These are phyloP conservation scores for Sturmia bella DNA, from an alignment of 2,888 invertebrate species.

Conservation along the genomic window DNA sequence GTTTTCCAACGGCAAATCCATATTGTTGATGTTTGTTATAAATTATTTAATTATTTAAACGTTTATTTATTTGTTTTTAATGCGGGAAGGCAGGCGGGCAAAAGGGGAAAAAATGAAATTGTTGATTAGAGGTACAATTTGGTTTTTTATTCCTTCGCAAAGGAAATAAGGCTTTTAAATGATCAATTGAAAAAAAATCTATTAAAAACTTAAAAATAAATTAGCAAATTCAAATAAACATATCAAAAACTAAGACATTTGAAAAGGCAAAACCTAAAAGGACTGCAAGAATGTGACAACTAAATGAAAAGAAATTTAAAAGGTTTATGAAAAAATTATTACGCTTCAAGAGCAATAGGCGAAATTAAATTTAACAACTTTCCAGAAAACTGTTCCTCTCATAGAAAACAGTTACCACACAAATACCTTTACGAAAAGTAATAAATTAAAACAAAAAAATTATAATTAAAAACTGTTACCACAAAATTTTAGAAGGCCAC, in stretches of 20 bases:
- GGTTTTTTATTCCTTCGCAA: neutral
- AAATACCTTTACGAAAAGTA: too few species aligned
- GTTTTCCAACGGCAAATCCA: slow-evolving; percentile 35
- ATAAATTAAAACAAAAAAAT: too few species aligned
- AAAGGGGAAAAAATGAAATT: slow-evolving; percentile 47
- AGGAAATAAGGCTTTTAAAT: neutral
- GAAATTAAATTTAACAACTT: too few species aligned
- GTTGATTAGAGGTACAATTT: slow-evolving; percentile 34
- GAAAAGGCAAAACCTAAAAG: neutral
- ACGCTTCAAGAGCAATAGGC: too few species aligned
- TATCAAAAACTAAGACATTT: slow-evolving; percentile 5
- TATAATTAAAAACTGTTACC: too few species aligned
- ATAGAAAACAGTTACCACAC: slow-evolving; percentile 1
- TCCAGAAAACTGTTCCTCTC: too few species aligned
- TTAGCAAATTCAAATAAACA: neutral
- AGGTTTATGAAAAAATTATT: slow-evolving; percentile 16
- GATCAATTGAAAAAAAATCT: slow-evolving; percentile 6
- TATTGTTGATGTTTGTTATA: slow-evolving; percentile 15
- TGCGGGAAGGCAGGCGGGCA: slow-evolving; percentile 64
- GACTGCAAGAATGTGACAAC: neutral
- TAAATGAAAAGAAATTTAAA: slow-evolving; percentile 23
- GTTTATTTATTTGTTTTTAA: slow-evolving; percentile 28
- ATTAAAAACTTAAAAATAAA: slow-evolving; percentile 12
- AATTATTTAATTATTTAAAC: neutral
- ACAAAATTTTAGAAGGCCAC: too few species aligned